Percentiles rank a stretch among this genome's conserved stretches.
These are phyloP conservation scores for Ochropleura plecta DNA, from an alignment of 2,888 invertebrate genomes.

Conservation along the genomic window DNA sequence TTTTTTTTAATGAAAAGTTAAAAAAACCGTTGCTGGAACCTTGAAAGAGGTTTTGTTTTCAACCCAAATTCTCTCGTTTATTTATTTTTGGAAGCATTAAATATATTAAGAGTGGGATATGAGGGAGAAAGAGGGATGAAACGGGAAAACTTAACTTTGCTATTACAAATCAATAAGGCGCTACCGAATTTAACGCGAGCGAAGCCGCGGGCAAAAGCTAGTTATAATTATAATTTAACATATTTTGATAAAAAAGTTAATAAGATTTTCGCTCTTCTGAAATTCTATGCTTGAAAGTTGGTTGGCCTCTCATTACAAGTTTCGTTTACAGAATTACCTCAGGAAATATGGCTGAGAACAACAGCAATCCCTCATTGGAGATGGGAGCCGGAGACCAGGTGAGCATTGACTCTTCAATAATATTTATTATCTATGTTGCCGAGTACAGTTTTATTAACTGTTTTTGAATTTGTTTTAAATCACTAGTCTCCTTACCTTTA, in stretches of 20 bases:
- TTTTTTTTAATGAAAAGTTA: too few relatives aligned
- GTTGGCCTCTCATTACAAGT: background rate
- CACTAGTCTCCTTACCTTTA: background rate
- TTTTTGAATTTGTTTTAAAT: background rate
- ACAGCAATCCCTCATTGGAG: background rate
- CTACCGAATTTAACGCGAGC: too few relatives aligned
- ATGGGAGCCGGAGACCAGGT: background rate
- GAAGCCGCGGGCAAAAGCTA: too few relatives aligned
- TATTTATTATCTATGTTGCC: background rate
- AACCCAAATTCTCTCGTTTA: too few relatives aligned
- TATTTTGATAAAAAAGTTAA: background rate
- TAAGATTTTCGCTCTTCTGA: background rate
- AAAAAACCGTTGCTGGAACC: too few relatives aligned
- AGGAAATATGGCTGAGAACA: background rate
- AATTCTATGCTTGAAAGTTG: background rate
- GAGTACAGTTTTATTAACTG: background rate
- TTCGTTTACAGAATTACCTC: background rate
- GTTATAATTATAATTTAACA: too few relatives aligned
- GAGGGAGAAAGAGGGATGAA: too few relatives aligned
- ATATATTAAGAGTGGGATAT: too few relatives aligned
- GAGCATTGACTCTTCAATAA: background rate
- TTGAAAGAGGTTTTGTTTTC: too few relatives aligned
- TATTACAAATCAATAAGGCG: too few relatives aligned
- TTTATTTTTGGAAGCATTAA: too few relatives aligned
- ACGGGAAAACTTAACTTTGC: too few relatives aligned